Evolutionary conservation across 2,888 invertebrate genomes (phyloP).

Genomic region (Himalopsyche kuldschensis): DNA sequence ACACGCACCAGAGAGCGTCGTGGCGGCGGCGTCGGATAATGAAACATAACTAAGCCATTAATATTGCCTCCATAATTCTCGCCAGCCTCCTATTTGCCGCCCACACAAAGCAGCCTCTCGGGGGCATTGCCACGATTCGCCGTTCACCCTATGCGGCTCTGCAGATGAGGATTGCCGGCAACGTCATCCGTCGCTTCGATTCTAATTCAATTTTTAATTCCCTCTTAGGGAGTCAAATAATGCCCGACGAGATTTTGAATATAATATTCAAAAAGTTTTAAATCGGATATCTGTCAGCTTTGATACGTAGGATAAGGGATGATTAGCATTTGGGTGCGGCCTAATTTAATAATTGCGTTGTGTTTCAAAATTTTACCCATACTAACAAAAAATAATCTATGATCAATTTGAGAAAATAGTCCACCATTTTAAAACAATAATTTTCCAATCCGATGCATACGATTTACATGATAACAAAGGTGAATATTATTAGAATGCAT

Average conservation of each 20-base stretch:
- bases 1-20: constrained; percentile 17
- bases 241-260: not conserved
- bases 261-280: not conserved
- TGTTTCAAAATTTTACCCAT: not conserved
- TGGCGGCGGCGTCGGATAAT: constrained; percentile 26
- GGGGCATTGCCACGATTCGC: not conserved
- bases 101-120: not conserved
- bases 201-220: constrained; percentile 2
- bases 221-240: not conserved
- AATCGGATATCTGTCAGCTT: not conserved
- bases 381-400: too few relatives aligned
- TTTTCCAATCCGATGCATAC: too few relatives aligned
- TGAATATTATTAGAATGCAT: too few relatives aligned
- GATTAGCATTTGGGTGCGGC: not conserved
- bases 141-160: not conserved
- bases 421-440: too few relatives aligned
- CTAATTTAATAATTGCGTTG: not conserved
- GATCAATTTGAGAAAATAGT: too few relatives aligned
- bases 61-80: constrained; percentile 25
- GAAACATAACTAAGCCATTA: constrained; percentile 40
- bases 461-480: too few relatives aligned
- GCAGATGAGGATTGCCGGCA: not conserved
- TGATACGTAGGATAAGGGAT: not conserved
- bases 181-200: constrained; percentile 5
- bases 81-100: not conserved